phyloP scores from a whole-genome alignment of 1,140 invertebrate species.

The Glomeris maerens region DNA sequence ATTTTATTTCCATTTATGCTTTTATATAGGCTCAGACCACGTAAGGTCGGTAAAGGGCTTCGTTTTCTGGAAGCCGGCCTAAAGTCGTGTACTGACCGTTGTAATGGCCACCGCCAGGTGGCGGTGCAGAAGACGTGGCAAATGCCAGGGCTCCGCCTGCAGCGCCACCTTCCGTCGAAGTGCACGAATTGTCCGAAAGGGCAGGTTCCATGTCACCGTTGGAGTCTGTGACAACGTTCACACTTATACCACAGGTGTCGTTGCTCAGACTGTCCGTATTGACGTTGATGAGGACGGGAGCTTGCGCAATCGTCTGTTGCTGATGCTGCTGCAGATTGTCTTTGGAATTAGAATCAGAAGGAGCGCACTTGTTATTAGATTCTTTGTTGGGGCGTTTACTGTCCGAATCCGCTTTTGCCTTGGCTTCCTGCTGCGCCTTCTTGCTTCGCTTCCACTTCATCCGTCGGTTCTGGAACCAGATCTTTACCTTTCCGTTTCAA shows the following conservation, averaged over 20 bases:
- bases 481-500: too few relatives aligned
- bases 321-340: slow-evolving; percentile 3
- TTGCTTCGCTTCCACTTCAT: slow-evolving; percentile 95
- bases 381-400: slow-evolving; percentile 2
- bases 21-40: slow-evolving; percentile 10
- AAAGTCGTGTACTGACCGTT: slow-evolving; percentile 8
- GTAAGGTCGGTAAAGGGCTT: slow-evolving; percentile 9
- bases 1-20: too few relatives aligned
- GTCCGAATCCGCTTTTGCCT: slow-evolving; percentile 7
- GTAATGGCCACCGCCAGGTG: neutral
- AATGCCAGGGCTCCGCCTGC: neutral
- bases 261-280: too few relatives aligned
- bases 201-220: too few relatives aligned
- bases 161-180: too few relatives aligned
- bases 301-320: slow-evolving; percentile 1
- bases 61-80: neutral
- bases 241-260: too few relatives aligned
- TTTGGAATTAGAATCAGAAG: too few relatives aligned
- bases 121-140: neutral
- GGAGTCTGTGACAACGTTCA: too few relatives aligned
- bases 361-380: too few relatives aligned
- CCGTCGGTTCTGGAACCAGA: slow-evolving; percentile 88
- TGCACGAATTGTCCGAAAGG: too few relatives aligned
- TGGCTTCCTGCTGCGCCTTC: slow-evolving; percentile 66
- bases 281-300: too few relatives aligned